A percentile compares a stretch with the other conserved stretches of the same genome.
Conservation (phyloP, 1,140 invertebrate genomes). For the Nilaparvata lugens region DNA sequence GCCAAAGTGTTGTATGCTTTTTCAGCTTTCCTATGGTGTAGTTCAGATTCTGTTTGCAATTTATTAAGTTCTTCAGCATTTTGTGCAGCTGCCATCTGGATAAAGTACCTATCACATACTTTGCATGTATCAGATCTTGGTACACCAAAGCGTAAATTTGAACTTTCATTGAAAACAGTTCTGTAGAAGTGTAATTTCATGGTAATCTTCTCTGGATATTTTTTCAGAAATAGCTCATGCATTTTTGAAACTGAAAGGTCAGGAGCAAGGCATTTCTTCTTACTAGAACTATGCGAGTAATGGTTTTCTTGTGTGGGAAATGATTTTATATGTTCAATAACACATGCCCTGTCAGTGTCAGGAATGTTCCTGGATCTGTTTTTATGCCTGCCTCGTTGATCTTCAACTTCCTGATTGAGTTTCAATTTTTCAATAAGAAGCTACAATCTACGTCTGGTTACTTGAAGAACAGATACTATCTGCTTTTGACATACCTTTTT, state of each 20-base stretch:
- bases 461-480: too few relatives aligned
- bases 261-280: not conserved
- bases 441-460: too few relatives aligned
- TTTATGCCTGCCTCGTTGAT: too few relatives aligned
- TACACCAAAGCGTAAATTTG: constrained; percentile 1
- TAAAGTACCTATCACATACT: not conserved
- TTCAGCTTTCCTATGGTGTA: not conserved
- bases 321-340: not conserved
- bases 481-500: too few relatives aligned
- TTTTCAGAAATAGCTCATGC: not conserved
- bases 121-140: constrained; percentile 6
- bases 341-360: not conserved
- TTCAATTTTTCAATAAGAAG: too few relatives aligned
- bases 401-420: too few relatives aligned
- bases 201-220: not conserved
- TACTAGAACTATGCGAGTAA: not conserved
- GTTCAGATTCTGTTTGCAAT: not conserved
- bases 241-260: not conserved
- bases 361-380: too few relatives aligned
- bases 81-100: not conserved
- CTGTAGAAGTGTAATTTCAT: not conserved
- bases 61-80: not conserved
- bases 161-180: not conserved
- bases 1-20: not conserved
- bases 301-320: not conserved